These are phyloP conservation scores for Entomobrya multifasciata DNA, from an alignment of 2,888 invertebrate species.

Conservation along the genomic window DNA sequence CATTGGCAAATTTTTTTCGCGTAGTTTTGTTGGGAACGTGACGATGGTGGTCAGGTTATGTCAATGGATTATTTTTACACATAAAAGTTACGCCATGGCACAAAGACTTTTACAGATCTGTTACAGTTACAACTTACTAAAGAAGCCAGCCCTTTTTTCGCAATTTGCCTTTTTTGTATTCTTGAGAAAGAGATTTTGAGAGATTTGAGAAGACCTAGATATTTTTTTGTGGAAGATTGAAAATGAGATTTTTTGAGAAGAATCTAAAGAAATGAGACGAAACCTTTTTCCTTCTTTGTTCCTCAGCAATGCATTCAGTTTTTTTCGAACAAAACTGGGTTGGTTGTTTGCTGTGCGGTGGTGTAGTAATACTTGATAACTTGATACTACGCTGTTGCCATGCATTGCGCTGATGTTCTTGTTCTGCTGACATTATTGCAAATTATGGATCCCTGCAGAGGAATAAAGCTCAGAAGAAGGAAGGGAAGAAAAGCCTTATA, in stretches of 20 bases:
- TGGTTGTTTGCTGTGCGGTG: not conserved
- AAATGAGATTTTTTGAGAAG: not conserved
- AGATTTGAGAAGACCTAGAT: not conserved
- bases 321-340: not conserved
- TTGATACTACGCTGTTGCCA: not conserved
- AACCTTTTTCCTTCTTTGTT: not conserved
- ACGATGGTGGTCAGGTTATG: too few species aligned
- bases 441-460: slow-evolving; percentile 58
- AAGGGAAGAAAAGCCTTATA: not conserved
- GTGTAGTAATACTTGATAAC: not conserved
- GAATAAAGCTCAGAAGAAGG: slow-evolving; percentile 14
- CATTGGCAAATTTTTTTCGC: not conserved
- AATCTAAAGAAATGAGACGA: not conserved
- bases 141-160: too few species aligned
- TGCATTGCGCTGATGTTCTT: not conserved
- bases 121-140: too few species aligned
- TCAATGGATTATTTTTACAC: too few species aligned
- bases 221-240: slow-evolving; percentile 2
- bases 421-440: slow-evolving; percentile 48
- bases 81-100: too few species aligned
- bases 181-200: too few species aligned
- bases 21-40: too few species aligned
- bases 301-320: not conserved
- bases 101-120: too few species aligned
- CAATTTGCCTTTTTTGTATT: too few species aligned